Evolutionary conservation across 2,113 vertebrate genomes (phyloP), one percentile per base, ranked within the genome.

Genomic region (Corythornis cristatus): DNA sequence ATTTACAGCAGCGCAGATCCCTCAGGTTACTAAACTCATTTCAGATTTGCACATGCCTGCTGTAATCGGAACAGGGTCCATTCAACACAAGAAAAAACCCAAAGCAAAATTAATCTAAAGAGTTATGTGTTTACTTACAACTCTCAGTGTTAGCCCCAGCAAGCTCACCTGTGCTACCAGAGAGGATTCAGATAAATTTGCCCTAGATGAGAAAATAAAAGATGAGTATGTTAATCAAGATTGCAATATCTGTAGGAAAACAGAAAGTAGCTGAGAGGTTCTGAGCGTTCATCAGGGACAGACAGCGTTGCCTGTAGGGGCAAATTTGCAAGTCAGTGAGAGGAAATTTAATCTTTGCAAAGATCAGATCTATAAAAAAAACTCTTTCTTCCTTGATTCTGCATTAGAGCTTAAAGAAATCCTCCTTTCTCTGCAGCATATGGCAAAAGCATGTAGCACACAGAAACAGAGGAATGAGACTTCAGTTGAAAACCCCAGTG

Each of bases 101-200:
- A 12, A 70, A 83, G 57, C 1, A 8, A 80, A 84, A 76, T 67
- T 46, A 95, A 64, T 83, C 48, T 28, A 15, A 83, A 80, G 75
- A 89, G 46, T 75, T 28, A 83, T 66, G 33, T 73, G 80, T 60
- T 73, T 90, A 67, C 96, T 97, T 94, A 93, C 88, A 98, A 72
- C 89, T 97, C 95, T 97, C 86, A 14, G 96, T 70, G 88, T 95
- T 90, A 37, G 93, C 96, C 65, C 97, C 93, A 53, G 95, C 89
- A 74, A 96, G 95, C 45, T 95, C 95, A 48, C 95, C 96, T 15
- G 73, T 93, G 58, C 94, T 93, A 64, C 96, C 96, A 33, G 93
- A 97, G 93, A 96, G 97, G 89, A 97, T 97, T 95, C 95, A 85
- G 94, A 97, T 97, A 96, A 97, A 97, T 96, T 97, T 97, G 85